A percentile compares a stretch with the other conserved stretches of the same genome.
phyloP scores from a whole-genome alignment of 1,140 invertebrate species.

The Galleria mellonella region DNA sequence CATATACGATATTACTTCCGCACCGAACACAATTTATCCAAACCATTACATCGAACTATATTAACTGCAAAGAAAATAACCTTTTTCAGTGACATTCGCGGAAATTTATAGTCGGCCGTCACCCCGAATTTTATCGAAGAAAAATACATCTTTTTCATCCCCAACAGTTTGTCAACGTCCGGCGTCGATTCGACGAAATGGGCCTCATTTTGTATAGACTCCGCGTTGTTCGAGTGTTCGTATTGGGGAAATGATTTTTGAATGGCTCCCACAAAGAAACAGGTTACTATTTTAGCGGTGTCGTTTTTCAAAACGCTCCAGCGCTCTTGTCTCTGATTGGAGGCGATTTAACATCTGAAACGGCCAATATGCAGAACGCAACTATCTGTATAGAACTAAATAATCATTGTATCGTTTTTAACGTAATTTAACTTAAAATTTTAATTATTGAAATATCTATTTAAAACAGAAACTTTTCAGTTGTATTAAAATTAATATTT shows the following conservation, averaged over 20 bases:
- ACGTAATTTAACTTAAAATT: too few species aligned
- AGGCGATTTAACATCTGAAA: too few species aligned
- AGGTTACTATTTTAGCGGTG: too few species aligned
- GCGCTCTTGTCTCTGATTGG: too few species aligned
- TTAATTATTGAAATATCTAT: too few species aligned
- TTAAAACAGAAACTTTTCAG: too few species aligned
- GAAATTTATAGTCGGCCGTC: conserved; percentile 48
- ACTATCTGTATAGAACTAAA: too few species aligned
- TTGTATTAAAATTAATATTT: too few species aligned
- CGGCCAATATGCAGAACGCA: too few species aligned
- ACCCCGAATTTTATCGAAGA: conserved; percentile 50
- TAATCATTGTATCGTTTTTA: too few species aligned
- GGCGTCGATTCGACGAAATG: conserved; percentile 44
- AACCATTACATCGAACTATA: conserved; percentile 8
- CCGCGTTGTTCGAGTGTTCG: conserved; percentile 3
- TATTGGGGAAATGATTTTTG: conserved; percentile 20
- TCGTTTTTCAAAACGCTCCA: too few species aligned
- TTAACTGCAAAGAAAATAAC: conserved; percentile 4
- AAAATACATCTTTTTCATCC: conserved; percentile 63
- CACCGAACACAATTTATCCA: background rate
- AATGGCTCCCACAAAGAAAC: conserved; percentile 1
- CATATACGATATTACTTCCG: too few species aligned
- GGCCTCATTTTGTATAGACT: conserved; percentile 40
- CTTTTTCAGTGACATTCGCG: conserved; percentile 13
- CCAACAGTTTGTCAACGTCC: conserved; percentile 56